A percentile compares a stretch with the other conserved stretches of the same genome.
These are phyloP conservation scores for Dryobota labecula DNA, from an alignment of 2,888 invertebrate species.

Conservation along the genomic window DNA sequence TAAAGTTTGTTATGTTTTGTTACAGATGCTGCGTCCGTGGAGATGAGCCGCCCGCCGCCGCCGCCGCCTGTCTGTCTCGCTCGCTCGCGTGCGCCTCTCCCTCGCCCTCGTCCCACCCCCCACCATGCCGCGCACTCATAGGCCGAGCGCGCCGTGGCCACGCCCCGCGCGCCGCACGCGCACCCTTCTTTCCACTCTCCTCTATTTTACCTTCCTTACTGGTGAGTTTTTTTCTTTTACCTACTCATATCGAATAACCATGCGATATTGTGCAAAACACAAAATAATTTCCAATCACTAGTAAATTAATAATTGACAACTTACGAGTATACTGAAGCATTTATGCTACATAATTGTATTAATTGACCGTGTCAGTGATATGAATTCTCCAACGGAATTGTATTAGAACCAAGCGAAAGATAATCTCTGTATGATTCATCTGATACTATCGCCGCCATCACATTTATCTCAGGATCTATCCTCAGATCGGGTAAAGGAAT, in stretches of 20 bases:
- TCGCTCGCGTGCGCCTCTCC: conserved; percentile 49
- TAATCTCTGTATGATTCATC: background rate
- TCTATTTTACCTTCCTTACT: conserved; percentile 72
- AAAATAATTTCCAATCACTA: background rate
- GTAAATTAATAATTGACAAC: background rate
- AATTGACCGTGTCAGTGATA: background rate
- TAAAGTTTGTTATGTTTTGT: conserved; percentile 17
- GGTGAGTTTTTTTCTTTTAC: conserved; percentile 64
- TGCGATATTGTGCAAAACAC: background rate
- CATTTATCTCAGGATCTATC: background rate
- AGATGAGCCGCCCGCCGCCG: conserved; percentile 72
- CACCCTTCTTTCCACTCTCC: conserved; percentile 66
- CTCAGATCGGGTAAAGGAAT: background rate
- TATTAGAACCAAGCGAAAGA: background rate
- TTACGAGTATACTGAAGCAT: background rate
- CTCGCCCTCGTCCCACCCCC: conserved; percentile 58
- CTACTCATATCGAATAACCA: background rate
- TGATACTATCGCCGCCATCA: background rate
- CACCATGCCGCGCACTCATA: conserved; percentile 54
- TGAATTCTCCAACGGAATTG: too few species aligned
- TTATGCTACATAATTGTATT: background rate
- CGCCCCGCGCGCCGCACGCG: conserved; percentile 62
- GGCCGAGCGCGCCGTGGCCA: conserved; percentile 44
- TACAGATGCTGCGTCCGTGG: conserved; percentile 76
- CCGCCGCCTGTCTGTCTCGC: conserved; percentile 57